Conservation (phyloP, 2,888 invertebrate species). For the Bursaphelenchus okinawaensis region DNA sequence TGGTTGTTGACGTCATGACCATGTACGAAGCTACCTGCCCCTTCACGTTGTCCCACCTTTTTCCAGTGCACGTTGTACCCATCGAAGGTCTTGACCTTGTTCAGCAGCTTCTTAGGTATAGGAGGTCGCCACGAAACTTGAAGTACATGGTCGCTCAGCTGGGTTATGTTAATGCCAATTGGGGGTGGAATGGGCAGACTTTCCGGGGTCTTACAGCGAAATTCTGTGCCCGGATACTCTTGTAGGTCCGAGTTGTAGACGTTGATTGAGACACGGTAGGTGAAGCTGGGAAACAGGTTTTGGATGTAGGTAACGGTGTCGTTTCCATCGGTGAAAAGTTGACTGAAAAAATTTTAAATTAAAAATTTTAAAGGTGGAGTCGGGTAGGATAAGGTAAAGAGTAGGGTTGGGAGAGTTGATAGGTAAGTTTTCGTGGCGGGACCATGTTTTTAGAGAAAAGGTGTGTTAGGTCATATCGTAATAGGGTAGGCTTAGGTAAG, state of each 20-base stretch:
- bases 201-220: conserved; percentile 18
- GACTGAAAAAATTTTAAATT: too few relatives aligned
- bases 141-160: background rate
- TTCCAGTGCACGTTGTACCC: conserved; percentile 10
- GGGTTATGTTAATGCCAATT: background rate
- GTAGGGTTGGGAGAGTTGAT: too few relatives aligned
- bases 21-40: background rate
- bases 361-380: too few relatives aligned
- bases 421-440: background rate
- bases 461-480: too few relatives aligned
- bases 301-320: conserved; percentile 21
- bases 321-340: background rate
- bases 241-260: conserved; percentile 11
- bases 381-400: too few relatives aligned
- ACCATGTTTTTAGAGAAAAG: background rate
- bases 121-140: conserved; percentile 10
- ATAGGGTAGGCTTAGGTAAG: too few relatives aligned
- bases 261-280: conserved; percentile 23
- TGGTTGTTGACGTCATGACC: conserved; percentile 11
- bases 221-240: conserved; percentile 16
- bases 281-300: conserved; percentile 16
- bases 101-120: background rate
- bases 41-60: background rate
- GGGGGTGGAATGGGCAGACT: conserved; percentile 1
- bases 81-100: background rate